Base-by-base conservation (phyloP, 1,140 invertebrate genomes). In the Drosophila kepulauana region DNA sequence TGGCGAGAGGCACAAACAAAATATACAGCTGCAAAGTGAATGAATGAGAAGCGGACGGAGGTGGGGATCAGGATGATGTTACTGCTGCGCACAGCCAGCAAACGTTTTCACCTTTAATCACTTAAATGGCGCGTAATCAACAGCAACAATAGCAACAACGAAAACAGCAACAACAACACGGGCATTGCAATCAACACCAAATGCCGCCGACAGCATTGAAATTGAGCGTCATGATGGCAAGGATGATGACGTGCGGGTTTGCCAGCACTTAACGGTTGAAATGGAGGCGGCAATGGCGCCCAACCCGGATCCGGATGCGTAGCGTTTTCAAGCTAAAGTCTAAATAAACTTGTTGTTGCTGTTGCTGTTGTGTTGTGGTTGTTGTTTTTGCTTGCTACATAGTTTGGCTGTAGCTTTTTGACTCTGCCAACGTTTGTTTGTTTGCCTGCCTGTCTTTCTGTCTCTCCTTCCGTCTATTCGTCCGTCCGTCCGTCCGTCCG, bases 41-140 rank as follows among this genome's bases (percentile, higher is more conserved):
- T 56, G 11, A 38, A 13, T 56, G 4, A 2, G 35, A 10, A 38
- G 33, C 7, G 35, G 2, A 3, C 20, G 20, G 20, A 25, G 20
- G 70, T 6, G 49, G 28, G 25, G 45, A 30, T 62, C 33, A 28
- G 38, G 51, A 16, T 11, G 45, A n/a, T 4, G 35, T 28, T 48
- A 43, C 28, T 25, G 38, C 30, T 20, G 35, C 41, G 43, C 63
- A 48, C n/a, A 45, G 64, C 8, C 51, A 59, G 58, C 28, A 51
- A 79, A 78, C 80, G 59, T 66, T 88, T 84, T 88, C 81, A 88
- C 84, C 84, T 89, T 88, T 88, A 88, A 88, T 88, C 84, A 88
- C 85, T 84, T 88, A 89, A 88, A 88, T 75, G 85, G 67, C 80
- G 77, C 78, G 80, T 87, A 87, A 87, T 88, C 85, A 87, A 70